Base-by-base conservation (phyloP, 2,797 vertebrate genomes). In the Labeo calbasu region DNA sequence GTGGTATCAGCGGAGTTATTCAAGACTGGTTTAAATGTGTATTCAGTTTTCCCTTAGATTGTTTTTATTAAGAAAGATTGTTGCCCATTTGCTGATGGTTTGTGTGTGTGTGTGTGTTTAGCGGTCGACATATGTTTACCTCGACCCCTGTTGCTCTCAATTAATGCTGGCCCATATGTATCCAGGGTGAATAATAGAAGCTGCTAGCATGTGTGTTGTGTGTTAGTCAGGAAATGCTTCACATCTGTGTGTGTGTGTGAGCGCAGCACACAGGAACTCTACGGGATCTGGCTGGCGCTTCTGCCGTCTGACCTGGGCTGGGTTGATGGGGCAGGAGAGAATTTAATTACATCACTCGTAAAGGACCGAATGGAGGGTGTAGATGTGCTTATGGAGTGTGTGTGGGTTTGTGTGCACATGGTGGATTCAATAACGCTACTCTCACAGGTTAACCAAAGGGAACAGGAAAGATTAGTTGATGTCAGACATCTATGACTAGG, bases 61-160 rank as follows among this genome's bases (percentile, higher is more conserved):
- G 36, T 81, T 81, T 70, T 40, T 57, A 28, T 81, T 43, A 81
- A 43, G 15, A 70, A 59, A 14, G 32, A 51, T 21, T 53, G 36
- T 81, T 63, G n/a, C 15, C 28, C 21, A 55, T 50, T 71, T 50
- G 69, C n/a, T 48, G n/a, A 71, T 25, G 7, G 28, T 23, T 11
- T 21, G 23, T 63, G 59, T 61, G 11, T 36, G 14, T 66, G 63
- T 19, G 32, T 59, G 55, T 76, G 79, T 84, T 80, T 87, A 84
- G 77, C 77, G 68, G 88, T 46, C 19, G 79, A 90, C 89, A 88
- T 68, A 83, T 90, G 89, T 89, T 89, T 77, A 78, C 77, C 68
- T 46, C 32, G 84, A 89, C 87, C 87, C 86, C 88, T 77, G 83
- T 83, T 87, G 88, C 87, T 90, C 61, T 81, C 76, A 83, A 88